Base-by-base conservation (phyloP, 2,888 invertebrate species). In the Dysmachus trigonus region DNA sequence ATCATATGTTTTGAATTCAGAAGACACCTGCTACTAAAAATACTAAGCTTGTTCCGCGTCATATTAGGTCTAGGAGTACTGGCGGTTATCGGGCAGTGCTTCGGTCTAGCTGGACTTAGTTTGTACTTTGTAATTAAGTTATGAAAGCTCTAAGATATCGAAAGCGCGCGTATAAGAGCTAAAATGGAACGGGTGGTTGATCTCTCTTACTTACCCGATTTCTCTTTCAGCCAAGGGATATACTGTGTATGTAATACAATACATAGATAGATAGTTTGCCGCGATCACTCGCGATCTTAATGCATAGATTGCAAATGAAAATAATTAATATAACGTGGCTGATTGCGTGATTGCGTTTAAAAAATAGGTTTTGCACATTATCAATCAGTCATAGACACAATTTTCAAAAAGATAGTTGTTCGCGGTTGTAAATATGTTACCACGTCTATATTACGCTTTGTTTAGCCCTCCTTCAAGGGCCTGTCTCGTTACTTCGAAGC, bases 391-490 rank as follows among this genome's bases (percentile, higher is more conserved):
- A 15, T 41, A 10, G n/a, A n/a, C n/a, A n/a, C 15, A 41, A 13
- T 41, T 47, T 47, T n/a, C 47, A n/a, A 47, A 15, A 13, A 15
- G 13, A 15, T 15, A 47, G 47, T 18, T 0, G n/a, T 18, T 47
- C n/a, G 47, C 5, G 18, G 62, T 18, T 22, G 62, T 62, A 2
- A 62, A 22, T 10, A 62, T 62, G 62, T 62, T 62, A 22, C 62
- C 18, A 18, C 62, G 62, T 13, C 15, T 84, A 31, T 82, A 84
- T 31, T 84, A 41, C 6, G 91, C 92, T 5, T 89, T 90, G 10
- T 90, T 92, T 71, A 93, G 93, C 87, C 93, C 93, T 38, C 93
- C 93, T 8, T 92, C 92, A 10, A 90, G 93, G 76, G 91, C 93
- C 1, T 93, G 93, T 73, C 89, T 92, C 72, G 89, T 93, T 87